Evolutionary conservation across 1,140 invertebrate species (phyloP).

Genomic region (Bombus vancouverensis): DNA sequence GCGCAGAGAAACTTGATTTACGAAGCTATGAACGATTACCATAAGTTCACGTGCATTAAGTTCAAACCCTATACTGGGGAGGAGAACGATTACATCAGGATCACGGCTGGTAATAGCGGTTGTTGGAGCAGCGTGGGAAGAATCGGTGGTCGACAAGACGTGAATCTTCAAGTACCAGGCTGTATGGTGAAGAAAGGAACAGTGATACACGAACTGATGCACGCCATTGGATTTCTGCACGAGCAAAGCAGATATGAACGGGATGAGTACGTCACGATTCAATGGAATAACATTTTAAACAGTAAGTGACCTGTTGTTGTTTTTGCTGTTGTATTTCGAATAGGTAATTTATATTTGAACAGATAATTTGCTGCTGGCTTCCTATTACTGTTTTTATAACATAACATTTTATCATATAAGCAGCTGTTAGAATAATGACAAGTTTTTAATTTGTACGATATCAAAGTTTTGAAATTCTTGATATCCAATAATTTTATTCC

Average conservation of each 20-base stretch:
- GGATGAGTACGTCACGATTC: constrained; percentile 88
- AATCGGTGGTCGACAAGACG: constrained; percentile 87
- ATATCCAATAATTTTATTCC: no score
- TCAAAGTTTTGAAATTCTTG: no score
- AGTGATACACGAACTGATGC: constrained; percentile 93
- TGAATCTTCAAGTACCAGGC: constrained; percentile 89
- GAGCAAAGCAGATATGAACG: constrained; percentile 92
- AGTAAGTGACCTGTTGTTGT: constrained; percentile 76
- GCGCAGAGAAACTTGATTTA: constrained; percentile 83
- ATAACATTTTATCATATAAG: no score
- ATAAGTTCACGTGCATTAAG: constrained; percentile 88
- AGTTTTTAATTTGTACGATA: no score
- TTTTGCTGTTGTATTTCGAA: background rate
- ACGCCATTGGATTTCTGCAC: constrained; percentile 93
- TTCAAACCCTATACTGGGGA: constrained; percentile 85
- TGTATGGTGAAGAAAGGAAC: constrained; percentile 90
- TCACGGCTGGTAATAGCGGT: constrained; percentile 87
- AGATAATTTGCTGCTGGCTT: no score
- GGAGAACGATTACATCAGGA: constrained; percentile 87
- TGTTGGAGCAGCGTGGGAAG: constrained; percentile 92
- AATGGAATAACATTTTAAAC: constrained; percentile 88
- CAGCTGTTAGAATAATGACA: no score
- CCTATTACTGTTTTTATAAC: no score
- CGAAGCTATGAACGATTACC: constrained; percentile 87
- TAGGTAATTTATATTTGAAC: background rate